phyloP scores from a whole-genome alignment of 2,113 vertebrate genomes.

The Gobio gobio region DNA sequence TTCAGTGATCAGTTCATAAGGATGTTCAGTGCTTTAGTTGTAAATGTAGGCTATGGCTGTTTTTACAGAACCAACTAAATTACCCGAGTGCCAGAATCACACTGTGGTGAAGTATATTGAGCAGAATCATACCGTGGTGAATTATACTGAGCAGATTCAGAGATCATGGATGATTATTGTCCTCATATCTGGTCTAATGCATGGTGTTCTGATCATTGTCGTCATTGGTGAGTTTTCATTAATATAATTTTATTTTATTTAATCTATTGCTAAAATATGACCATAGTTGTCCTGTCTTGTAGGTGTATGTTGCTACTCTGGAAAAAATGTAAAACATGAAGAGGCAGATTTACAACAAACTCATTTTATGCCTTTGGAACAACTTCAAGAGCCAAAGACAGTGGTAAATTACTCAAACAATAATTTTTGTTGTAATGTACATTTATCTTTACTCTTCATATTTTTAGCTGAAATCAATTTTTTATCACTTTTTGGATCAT shows the following conservation, averaged over 20 bases:
- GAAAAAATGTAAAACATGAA: neutral
- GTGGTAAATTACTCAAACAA: neutral
- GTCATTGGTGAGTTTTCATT: conserved; percentile 1
- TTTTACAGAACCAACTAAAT: neutral
- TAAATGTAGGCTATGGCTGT: neutral
- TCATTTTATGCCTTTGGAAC: neutral
- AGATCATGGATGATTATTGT: neutral
- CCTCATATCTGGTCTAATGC: neutral
- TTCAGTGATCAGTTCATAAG: neutral
- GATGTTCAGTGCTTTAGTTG: neutral
- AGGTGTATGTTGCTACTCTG: neutral
- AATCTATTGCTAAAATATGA: neutral
- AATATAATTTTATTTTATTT: neutral
- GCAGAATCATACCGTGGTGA: neutral
- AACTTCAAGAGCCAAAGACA: neutral
- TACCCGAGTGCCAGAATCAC: neutral
- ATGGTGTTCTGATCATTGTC: neutral
- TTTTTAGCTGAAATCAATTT: neutral
- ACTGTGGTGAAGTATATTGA: neutral
- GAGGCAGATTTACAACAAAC: neutral
- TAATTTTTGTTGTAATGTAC: neutral
- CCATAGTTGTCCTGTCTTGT: neutral
- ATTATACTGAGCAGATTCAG: neutral
- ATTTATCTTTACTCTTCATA: neutral
- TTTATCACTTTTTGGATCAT: neutral